These are phyloP conservation scores for Hydropotes inermis DNA, from an alignment of 2,113 vertebrate genomes.

Conservation along the genomic window DNA sequence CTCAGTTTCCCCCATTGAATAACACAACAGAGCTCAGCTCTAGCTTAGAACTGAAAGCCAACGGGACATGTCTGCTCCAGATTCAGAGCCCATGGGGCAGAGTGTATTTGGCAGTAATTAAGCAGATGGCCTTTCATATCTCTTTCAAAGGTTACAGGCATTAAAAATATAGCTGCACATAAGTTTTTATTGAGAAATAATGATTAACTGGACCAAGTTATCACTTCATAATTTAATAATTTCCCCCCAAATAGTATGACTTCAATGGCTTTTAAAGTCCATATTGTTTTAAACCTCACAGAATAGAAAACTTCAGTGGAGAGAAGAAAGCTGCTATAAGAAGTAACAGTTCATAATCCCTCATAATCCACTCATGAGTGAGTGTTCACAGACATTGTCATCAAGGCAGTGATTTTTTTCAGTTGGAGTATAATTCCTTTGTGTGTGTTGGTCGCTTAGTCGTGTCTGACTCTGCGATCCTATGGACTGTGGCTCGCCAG, in stretches of 20 bases:
- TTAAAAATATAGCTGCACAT: constrained; percentile 30
- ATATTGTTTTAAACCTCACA: constrained; percentile 52
- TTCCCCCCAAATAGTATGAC: background rate
- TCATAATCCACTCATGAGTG: constrained; percentile 56
- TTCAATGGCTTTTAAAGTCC: constrained; percentile 45
- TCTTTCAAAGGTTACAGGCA: constrained; percentile 30
- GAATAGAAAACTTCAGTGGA: constrained; percentile 42
- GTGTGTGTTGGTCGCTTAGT: background rate
- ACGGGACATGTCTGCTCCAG: background rate
- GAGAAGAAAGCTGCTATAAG: constrained; percentile 16
- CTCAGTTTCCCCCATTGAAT: background rate
- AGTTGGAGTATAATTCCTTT: background rate
- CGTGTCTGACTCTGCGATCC: background rate
- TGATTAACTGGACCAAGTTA: background rate
- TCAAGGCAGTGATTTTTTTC: constrained; percentile 38
- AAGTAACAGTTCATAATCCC: constrained; percentile 75
- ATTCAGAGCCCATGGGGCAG: background rate
- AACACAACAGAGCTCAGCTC: constrained; percentile 7
- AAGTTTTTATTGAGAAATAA: constrained; percentile 34
- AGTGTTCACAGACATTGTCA: constrained; percentile 69
- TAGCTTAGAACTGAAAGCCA: background rate
- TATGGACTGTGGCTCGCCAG: background rate
- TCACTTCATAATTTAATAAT: background rate
- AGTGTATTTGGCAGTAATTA: constrained; percentile 31
- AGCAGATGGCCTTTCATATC: background rate